phyloP scores from a whole-genome alignment of 2,888 invertebrate genomes.

The Limnephilus lunatus region DNA sequence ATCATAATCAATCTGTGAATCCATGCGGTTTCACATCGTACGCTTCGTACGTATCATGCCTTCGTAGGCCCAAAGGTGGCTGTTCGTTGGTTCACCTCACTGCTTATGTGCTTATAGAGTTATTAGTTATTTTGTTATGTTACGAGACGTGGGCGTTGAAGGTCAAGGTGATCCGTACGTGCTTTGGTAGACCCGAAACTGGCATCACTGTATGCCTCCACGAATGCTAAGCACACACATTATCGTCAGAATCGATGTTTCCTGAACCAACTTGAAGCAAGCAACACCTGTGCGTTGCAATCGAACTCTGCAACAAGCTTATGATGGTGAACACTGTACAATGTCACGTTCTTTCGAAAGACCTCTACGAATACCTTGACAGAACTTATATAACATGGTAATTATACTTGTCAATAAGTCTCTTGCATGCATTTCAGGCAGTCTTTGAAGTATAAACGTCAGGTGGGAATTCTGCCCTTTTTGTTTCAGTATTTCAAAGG shows the following conservation, averaged over 20 bases:
- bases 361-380: constrained; percentile 23
- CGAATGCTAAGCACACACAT: constrained; percentile 32
- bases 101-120: background rate
- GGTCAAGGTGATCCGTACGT: constrained; percentile 35
- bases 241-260: background rate
- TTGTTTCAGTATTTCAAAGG: no score
- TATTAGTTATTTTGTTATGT: constrained; percentile 18
- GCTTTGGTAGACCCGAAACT: constrained; percentile 15
- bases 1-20: constrained; percentile 4
- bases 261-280: background rate
- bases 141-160: constrained; percentile 34
- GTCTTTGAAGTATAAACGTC: background rate
- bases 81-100: background rate
- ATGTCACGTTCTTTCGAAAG: constrained; percentile 33
- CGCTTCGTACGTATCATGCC: background rate
- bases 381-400: constrained; percentile 22
- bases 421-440: background rate
- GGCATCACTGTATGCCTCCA: background rate
- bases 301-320: background rate
- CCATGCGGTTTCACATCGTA: background rate
- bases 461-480: no score
- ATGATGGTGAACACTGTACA: background rate
- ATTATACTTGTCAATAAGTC: constrained; percentile 28
- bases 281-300: background rate
- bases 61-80: background rate